Percentiles rank a stretch among this genome's conserved stretches.
Conservation (phyloP, 2,888 invertebrate species). For the Colletes collaris region DNA sequence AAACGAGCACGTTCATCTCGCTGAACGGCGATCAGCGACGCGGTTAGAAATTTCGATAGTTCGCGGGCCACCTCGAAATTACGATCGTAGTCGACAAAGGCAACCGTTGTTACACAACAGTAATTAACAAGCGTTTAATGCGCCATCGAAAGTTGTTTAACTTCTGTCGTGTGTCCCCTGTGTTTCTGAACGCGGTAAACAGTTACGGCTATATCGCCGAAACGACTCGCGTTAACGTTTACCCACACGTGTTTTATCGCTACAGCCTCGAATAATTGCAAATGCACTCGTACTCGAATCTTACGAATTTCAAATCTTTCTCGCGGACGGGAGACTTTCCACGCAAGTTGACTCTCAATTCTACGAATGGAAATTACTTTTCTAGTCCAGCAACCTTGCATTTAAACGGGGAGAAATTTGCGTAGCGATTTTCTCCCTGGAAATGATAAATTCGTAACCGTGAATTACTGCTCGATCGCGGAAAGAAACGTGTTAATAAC, state of each 20-base stretch:
- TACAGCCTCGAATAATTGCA: neutral
- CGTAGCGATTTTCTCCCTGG: too few species aligned
- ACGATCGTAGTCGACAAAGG: slow-evolving; percentile 23
- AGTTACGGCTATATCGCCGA: neutral
- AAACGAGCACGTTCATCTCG: slow-evolving; percentile 29
- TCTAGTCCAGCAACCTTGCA: too few species aligned
- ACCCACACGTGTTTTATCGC: neutral
- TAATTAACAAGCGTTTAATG: slow-evolving; percentile 50
- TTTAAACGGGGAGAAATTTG: too few species aligned
- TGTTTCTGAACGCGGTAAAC: slow-evolving; percentile 23
- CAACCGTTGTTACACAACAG: slow-evolving; percentile 31
- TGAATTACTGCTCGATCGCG: neutral
- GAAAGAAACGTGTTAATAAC: slow-evolving; percentile 10
- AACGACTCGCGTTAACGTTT: neutral
- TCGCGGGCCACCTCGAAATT: slow-evolving; percentile 28
- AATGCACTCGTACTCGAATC: too few species aligned
- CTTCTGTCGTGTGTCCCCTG: slow-evolving; percentile 4
- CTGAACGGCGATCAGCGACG: neutral
- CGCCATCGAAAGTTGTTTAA: slow-evolving; percentile 51
- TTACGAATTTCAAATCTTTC: too few species aligned
- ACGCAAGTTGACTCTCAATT: too few species aligned
- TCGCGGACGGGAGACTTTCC: too few species aligned
- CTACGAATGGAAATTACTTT: too few species aligned
- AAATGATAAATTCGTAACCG: too few species aligned
- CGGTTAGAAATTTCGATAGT: slow-evolving; percentile 47